These are phyloP conservation scores for Antitype chi DNA, from an alignment of 2,888 invertebrate species.

Conservation along the genomic window DNA sequence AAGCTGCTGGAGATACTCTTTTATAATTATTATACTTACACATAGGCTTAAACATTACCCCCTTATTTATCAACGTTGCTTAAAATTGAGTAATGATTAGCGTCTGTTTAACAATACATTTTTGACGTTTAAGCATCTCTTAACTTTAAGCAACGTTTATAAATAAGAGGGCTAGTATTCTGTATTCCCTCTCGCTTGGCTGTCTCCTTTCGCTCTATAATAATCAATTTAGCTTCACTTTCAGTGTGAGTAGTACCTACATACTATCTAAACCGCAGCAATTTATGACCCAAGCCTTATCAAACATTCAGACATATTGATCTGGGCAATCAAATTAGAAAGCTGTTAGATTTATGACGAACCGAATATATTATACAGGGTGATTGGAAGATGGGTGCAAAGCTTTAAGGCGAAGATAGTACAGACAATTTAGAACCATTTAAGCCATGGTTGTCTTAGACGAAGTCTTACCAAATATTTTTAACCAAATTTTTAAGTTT, in stretches of 20 bases:
- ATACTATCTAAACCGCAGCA: conserved; percentile 13
- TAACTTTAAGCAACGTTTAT: too few relatives aligned
- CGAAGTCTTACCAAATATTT: too few relatives aligned
- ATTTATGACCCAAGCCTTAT: conserved; percentile 45
- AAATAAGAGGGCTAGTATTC: too few relatives aligned
- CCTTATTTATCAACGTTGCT: too few relatives aligned
- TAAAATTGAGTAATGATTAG: too few relatives aligned
- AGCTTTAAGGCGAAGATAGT: too few relatives aligned
- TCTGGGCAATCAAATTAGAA: conserved; percentile 59
- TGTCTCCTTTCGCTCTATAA: neutral
- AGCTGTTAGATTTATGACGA: conserved; percentile 46
- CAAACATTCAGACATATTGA: conserved; percentile 51
- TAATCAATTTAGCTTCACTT: neutral
- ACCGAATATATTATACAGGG: conserved; percentile 31
- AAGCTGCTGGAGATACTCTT: neutral
- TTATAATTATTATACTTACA: neutral
- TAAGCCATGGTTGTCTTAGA: too few relatives aligned
- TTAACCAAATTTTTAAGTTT: too few relatives aligned
- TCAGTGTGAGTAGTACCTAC: conserved; percentile 1
- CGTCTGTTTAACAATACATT: too few relatives aligned
- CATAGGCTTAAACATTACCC: neutral
- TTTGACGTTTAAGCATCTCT: too few relatives aligned
- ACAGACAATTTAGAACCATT: too few relatives aligned
- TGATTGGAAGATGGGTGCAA: too few relatives aligned
- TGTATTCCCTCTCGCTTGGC: neutral